phyloP scores from a whole-genome alignment of 2,888 invertebrate species.

The Rotaria socialis region DNA sequence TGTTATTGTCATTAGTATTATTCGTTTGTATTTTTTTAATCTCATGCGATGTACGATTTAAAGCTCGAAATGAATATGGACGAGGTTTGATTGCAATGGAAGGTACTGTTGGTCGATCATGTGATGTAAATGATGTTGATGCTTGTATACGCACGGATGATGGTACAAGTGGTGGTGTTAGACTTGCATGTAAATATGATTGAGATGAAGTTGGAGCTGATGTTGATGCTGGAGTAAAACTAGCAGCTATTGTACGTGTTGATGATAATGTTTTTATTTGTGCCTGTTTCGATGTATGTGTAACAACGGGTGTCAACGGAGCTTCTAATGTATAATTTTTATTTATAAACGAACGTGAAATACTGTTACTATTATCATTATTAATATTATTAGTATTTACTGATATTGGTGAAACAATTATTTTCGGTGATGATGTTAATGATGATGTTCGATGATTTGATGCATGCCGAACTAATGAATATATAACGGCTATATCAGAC shows the following conservation, averaged over 20 bases:
- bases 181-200: background rate
- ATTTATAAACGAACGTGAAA: background rate
- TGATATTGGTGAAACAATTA: background rate
- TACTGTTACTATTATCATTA: background rate
- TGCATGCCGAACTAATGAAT: background rate
- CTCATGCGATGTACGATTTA: background rate
- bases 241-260: background rate
- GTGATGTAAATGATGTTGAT: constrained; percentile 32
- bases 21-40: background rate
- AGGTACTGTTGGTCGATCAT: constrained; percentile 7
- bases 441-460: background rate
- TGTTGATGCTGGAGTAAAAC: background rate
- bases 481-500: constrained; percentile 15
- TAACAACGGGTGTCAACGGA: background rate
- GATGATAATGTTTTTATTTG: constrained; percentile 21
- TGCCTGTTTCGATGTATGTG: constrained; percentile 28
- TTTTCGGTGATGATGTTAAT: background rate
- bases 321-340: constrained; percentile 14
- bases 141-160: constrained; percentile 25
- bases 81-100: background rate
- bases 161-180: background rate
- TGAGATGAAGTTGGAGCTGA: background rate
- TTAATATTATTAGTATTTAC: background rate
- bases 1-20: background rate
- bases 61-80: constrained; percentile 22